Conservation (phyloP, 2,888 invertebrate genomes). For the Asteroscopus sphinx region DNA sequence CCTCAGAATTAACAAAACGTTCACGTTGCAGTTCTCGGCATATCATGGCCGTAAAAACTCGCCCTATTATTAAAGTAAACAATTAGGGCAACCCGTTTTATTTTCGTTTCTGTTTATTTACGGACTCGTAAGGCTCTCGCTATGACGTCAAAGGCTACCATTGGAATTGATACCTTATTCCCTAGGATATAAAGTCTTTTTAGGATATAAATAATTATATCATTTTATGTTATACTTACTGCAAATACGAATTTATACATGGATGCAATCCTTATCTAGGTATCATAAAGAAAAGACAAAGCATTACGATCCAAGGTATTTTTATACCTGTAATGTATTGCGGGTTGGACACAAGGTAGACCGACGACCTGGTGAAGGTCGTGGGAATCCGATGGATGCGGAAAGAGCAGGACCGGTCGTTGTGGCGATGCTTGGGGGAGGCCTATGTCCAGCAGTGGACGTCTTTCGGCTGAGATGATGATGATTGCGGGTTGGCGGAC, state of each 20-base stretch:
- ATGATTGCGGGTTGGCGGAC: too few species aligned
- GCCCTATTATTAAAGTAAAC: slow-evolving; percentile 65
- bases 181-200: slow-evolving; percentile 12
- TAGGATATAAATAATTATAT: slow-evolving; percentile 3
- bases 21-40: slow-evolving; percentile 28
- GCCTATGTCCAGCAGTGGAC: too few species aligned
- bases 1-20: slow-evolving; percentile 29
- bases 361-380: too few species aligned
- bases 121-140: slow-evolving; percentile 55
- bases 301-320: background rate
- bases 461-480: too few species aligned
- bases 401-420: too few species aligned
- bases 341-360: too few species aligned
- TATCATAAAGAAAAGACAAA: background rate
- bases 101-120: slow-evolving; percentile 69
- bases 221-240: slow-evolving; percentile 27
- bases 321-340: too few species aligned
- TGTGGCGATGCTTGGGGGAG: too few species aligned
- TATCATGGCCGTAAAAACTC: slow-evolving; percentile 47
- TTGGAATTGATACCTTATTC: slow-evolving; percentile 50
- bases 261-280: slow-evolving; percentile 6
- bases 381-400: too few species aligned
- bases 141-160: slow-evolving; percentile 57
- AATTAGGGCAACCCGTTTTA: slow-evolving; percentile 71
- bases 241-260: slow-evolving; percentile 11